phyloP scores from a whole-genome alignment of 37 sponge, comb jelly and placozoan species.

The Beroe ovata region DNA sequence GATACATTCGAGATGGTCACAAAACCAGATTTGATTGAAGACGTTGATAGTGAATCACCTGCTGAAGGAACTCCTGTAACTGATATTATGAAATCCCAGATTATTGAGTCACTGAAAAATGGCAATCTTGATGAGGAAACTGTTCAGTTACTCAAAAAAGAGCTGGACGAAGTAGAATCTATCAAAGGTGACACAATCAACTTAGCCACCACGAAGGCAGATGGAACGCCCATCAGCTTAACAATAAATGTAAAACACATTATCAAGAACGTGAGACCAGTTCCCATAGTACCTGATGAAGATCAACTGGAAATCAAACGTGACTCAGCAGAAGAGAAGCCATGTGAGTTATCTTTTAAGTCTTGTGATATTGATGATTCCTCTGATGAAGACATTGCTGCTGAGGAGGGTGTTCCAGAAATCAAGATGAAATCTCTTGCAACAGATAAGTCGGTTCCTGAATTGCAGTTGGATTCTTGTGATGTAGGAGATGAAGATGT shows the following conservation, averaged over 20 bases:
- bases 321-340: neutral
- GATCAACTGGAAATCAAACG: neutral
- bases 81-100: constrained; percentile 45
- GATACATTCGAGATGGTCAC: neutral
- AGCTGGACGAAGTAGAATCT: constrained; percentile 7
- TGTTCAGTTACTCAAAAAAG: neutral
- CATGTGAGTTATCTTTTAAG: neutral
- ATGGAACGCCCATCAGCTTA: constrained; percentile 12
- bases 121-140: constrained; percentile 26
- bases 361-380: neutral
- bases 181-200: constrained; percentile 11
- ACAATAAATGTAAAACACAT: constrained; percentile 33
- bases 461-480: neutral
- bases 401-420: neutral
- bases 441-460: neutral
- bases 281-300: neutral
- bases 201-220: neutral
- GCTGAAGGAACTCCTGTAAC: constrained; percentile 23
- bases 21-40: neutral
- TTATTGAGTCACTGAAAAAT: constrained; percentile 3
- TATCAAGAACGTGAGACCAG: neutral
- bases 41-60: neutral
- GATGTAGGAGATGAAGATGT: neutral
- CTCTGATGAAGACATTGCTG: neutral
- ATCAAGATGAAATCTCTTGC: neutral